Base-by-base conservation (phyloP, 2,888 invertebrate genomes). In the Heterodera filipjevi region DNA sequence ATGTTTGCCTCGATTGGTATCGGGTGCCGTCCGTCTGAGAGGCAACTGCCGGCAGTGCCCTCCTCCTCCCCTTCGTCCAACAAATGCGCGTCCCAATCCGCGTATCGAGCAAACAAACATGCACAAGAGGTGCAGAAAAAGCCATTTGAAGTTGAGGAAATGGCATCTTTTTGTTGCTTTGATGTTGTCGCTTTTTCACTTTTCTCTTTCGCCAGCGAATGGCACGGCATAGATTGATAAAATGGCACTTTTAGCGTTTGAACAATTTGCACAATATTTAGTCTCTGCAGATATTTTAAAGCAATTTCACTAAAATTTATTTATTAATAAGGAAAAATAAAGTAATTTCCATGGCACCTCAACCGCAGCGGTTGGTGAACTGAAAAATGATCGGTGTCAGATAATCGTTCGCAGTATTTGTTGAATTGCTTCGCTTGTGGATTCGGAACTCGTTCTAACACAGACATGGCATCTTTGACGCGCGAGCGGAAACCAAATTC, bases 401-500 rank as follows among this genome's bases (percentile, higher is more conserved):
- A 14, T 5, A 32, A 72, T 0, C 46, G 32, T 14, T 16, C 14
- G 16, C 32, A 44, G 30, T 5, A 53, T 53, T 44, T 49, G 22
- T 5, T 16, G 19, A 39, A 53, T 53, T 32, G 39, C 46, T 22
- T 39, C 35, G 39, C 35, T 53, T 79, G 79, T 16, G 79, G 79
- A 30, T 75, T 66, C 27, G 79, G 79, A 35, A 79, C 32, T 1
- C 79, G 71, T 44, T 79, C 79, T 19, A 79, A 16, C 49, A 81
- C 75, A 14, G 80, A 75, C 44, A 71, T 64, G n/a, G 80, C 78
- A 49, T 79, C 79, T 35, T 49, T 53, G 16, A 49, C 72, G 8
- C 71, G 71, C 66, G 46, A 77, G 22, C 79, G 80, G 39, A 73
- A 79, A 27, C 79, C 73, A 30, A 80, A 49, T 32, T 59, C 53